Base-by-base conservation (phyloP, 2,113 vertebrate species). In the Delphinus delphis region DNA sequence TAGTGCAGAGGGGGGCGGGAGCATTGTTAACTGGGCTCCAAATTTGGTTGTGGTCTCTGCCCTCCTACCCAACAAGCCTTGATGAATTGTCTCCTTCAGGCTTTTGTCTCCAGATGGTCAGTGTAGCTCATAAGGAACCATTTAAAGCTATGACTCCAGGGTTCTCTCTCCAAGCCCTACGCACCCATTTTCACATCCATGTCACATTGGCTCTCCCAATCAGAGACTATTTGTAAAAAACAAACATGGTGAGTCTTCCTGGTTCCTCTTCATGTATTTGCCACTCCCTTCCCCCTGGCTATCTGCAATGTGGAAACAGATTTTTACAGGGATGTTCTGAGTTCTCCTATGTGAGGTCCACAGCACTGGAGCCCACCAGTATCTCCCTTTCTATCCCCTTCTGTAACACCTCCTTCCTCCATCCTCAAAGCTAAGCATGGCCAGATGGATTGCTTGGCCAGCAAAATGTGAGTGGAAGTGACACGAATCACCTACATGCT, bases 1-100 rank as follows among this genome's bases (percentile, higher is more conserved):
- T 4, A 20, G 38, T 28, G 38, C 33, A 12, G 31, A 38, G 5
- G 20, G 6, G 6, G 14, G 0, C 6, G 4, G 3, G 8, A 21
- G 12, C 50, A 8, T 11, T 3, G 77, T 31, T 36, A 74, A 41
- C 53, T 0, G 26, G 28, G 31, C 31, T 55, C 68, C 53, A n/a
- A 6, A 8, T 33, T 6, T 44, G 74, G 20, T 23, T 38, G 23
- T 47, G 12, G 20, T 36, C 41, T 65, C 65, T 41, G 31, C 13
- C 5, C 41, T 88, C 28, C 93, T 74, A 12, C 31, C 28, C 63
- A 73, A 10, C 11, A 15, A 1, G 4, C 13, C 36, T 31, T 31
- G 8, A 62, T 55, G 73, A 73, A 65, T 77, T 71, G n/a, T 31
- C 18, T 63, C 23, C 62, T 31, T 58, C 33, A 26, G 47, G 28